Evolutionary conservation across 2,113 vertebrate species (phyloP), one percentile per base, ranked within the genome.

Genomic region (Myrmecobius fasciatus): DNA sequence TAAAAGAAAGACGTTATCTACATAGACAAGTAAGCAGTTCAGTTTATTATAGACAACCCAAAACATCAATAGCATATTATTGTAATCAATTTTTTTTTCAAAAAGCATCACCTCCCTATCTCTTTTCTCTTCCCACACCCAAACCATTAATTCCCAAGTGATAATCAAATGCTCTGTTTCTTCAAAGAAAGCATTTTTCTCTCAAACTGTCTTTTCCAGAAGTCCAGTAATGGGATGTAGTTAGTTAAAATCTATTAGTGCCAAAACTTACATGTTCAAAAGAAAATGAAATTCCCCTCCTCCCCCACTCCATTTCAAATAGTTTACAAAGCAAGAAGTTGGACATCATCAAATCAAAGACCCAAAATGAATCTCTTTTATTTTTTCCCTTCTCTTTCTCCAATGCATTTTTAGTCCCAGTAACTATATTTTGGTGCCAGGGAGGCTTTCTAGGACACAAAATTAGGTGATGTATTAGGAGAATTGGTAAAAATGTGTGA

Each of bases 1-100:
- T 46, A 56, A 91, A 97, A 54, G 43, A 97, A 90, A 88, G 53
- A 36, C 91, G 25, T 60, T 75, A 97, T 96, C 93, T 95, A 51
- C 94, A 91, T 56, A 53, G 60, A 56, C 89, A 93, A 92, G 88
- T 49, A 90, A 92, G 89, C 49, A 91, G 92, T 96, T 96, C 17
- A 98, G 97, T 67, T 97, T 96, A 53, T 3, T 52, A 75, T 6
- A 75, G 92, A 96, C 90, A 53, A 96, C 90, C 67, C 2, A 36
- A 92, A 46, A 56, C 89, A 92, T 92, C 49, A 54, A 0, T 3
- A 56, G 46, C 95, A 89, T 46, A 31, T 67, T 94, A 36, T 3
- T 26, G 89, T 4, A 52, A 93, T 93, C 91, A 91, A 90, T 1
- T 90, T 91, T 1, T 90, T 94, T 14, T 90, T 53, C 89, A 53